phyloP scores from a whole-genome alignment of 2,113 vertebrate species.

The Natator depressus region DNA sequence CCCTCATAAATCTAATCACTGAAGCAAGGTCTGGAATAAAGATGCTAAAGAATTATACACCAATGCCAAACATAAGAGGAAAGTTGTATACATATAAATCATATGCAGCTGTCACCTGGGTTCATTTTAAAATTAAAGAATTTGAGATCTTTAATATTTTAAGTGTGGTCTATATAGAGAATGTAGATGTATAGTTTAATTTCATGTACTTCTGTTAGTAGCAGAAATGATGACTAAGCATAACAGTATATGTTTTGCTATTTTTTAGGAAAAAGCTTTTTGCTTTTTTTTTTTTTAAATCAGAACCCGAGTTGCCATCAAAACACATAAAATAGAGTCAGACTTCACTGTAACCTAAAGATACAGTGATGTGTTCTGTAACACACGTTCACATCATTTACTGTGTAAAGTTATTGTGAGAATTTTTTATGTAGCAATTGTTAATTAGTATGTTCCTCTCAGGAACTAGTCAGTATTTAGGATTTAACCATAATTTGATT shows the following conservation, averaged over 20 bases:
- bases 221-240: background rate
- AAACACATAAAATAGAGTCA: background rate
- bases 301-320: background rate
- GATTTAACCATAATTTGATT: background rate
- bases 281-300: background rate
- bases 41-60: background rate
- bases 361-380: background rate
- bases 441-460: background rate
- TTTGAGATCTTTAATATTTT: background rate
- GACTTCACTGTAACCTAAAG: constrained; percentile 9
- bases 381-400: background rate
- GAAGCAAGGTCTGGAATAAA: constrained; percentile 66
- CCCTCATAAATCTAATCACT: constrained; percentile 65
- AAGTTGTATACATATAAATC: background rate
- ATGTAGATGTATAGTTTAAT: background rate
- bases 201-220: background rate
- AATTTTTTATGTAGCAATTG: background rate
- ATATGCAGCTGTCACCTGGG: background rate
- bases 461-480: background rate
- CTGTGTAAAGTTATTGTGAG: background rate
- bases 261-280: background rate
- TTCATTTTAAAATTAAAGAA: background rate
- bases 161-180: background rate
- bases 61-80: constrained; percentile 1
- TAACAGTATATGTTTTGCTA: background rate